A percentile compares a stretch with the other conserved stretches of the same genome.
Conservation (phyloP, 92 coral and sea anemone species). For the Muricea muricata region DNA sequence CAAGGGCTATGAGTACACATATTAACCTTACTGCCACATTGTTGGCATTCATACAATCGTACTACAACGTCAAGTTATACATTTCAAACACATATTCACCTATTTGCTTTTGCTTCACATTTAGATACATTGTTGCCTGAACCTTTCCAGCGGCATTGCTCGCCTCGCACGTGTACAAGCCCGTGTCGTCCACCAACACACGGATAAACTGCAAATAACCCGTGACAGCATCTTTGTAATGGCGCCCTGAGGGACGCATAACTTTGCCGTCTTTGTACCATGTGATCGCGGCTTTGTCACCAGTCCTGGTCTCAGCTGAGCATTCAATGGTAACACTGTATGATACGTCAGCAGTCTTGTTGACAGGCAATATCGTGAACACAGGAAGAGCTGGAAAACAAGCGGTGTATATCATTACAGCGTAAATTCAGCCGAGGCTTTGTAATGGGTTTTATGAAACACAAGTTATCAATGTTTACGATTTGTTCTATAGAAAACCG, state of each 20-base stretch:
- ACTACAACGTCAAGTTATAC: too few relatives aligned
- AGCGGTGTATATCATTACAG: neutral
- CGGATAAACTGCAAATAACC: slow-evolving; percentile 43
- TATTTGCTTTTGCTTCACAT: slow-evolving; percentile 52
- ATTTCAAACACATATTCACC: slow-evolving; percentile 61
- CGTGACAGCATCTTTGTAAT: neutral
- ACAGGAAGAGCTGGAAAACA: slow-evolving; percentile 74
- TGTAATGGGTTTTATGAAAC: too few relatives aligned
- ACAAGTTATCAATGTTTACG: too few relatives aligned
- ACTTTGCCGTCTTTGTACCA: slow-evolving; percentile 82
- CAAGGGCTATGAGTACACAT: too few relatives aligned
- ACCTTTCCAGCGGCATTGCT: slow-evolving; percentile 72
- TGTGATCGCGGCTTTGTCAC: slow-evolving; percentile 44
- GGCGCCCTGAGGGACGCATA: slow-evolving; percentile 17
- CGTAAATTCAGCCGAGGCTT: too few relatives aligned
- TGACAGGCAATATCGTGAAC: slow-evolving; percentile 65
- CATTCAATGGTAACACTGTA: slow-evolving; percentile 53
- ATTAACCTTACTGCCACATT: too few relatives aligned
- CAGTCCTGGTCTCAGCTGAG: slow-evolving; percentile 57
- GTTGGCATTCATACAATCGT: too few relatives aligned
- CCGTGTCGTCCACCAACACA: slow-evolving; percentile 64
- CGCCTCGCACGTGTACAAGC: slow-evolving; percentile 81
- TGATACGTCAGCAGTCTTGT: slow-evolving; percentile 75
- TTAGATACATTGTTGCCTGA: slow-evolving; percentile 69
- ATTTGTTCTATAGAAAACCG: too few relatives aligned